phyloP scores from a whole-genome alignment of 2,888 invertebrate genomes.

The Oxystoma pomonae region DNA sequence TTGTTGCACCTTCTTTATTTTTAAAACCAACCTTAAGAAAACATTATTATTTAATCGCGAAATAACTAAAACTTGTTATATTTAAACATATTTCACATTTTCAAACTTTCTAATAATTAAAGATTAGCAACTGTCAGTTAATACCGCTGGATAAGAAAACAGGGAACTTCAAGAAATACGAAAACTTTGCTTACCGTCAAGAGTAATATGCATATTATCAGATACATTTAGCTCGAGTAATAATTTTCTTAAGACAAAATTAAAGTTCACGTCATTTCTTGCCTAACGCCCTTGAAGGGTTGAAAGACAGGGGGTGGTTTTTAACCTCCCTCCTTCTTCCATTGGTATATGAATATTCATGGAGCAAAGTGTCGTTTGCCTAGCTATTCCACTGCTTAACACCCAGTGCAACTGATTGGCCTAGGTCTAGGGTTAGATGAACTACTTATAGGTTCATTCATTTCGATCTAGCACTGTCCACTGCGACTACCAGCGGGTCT shows the following conservation, averaged over 20 bases:
- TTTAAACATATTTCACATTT: not conserved
- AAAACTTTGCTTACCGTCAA: not conserved
- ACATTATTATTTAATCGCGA: no score
- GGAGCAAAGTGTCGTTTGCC: slow-evolving; percentile 38
- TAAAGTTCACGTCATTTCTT: slow-evolving; percentile 9
- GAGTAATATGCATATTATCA: not conserved
- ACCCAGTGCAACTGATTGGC: not conserved
- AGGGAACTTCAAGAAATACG: not conserved
- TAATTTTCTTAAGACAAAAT: slow-evolving; percentile 8
- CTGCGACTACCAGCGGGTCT: no score
- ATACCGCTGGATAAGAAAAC: not conserved
- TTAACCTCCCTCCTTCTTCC: slow-evolving; percentile 26
- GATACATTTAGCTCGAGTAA: not conserved
- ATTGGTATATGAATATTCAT: slow-evolving; percentile 42
- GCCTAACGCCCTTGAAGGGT: slow-evolving; percentile 9
- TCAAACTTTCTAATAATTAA: not conserved
- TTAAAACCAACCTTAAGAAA: no score
- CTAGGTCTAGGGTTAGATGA: no score
- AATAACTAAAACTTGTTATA: no score
- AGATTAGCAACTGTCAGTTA: not conserved
- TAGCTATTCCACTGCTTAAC: not conserved
- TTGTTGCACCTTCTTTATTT: no score
- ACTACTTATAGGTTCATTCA: no score
- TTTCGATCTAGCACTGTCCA: no score
- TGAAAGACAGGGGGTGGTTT: slow-evolving; percentile 12